Evolutionary conservation across 2,888 invertebrate species (phyloP).

Genomic region (Hemistola chrysoprasaria): DNA sequence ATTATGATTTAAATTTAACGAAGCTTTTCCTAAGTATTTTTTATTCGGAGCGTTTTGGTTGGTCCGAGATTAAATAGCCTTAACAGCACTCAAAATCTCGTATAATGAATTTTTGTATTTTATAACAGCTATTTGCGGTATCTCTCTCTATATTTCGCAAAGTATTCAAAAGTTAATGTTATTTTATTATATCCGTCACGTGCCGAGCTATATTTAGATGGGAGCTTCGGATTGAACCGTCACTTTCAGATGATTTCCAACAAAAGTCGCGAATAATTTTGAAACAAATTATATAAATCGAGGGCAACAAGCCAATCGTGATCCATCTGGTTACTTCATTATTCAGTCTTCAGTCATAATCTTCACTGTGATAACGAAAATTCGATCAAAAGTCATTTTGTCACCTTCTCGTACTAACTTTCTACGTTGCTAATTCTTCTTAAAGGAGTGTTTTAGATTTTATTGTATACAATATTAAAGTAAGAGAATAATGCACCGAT

Average conservation of each 20-base stretch:
- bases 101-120: too few relatives aligned
- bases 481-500: too few relatives aligned
- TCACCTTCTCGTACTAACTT: too few relatives aligned
- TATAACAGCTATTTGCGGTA: not conserved
- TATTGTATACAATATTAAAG: too few relatives aligned
- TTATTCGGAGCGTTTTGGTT: conserved; percentile 13
- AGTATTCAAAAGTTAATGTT: conserved; percentile 31
- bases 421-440: too few relatives aligned
- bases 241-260: conserved; percentile 65
- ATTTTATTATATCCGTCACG: conserved; percentile 66
- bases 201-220: conserved; percentile 50
- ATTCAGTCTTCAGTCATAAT: too few relatives aligned
- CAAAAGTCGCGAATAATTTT: conserved; percentile 40
- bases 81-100: too few relatives aligned
- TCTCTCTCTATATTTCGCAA: conserved; percentile 8
- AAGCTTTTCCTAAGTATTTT: conserved; percentile 9
- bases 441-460: too few relatives aligned
- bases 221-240: conserved; percentile 66
- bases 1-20: conserved; percentile 6
- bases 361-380: not conserved
- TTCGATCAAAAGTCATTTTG: too few relatives aligned
- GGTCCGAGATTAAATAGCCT: not conserved
- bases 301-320: conserved; percentile 23
- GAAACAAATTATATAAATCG: conserved; percentile 32
- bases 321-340: conserved; percentile 22